Evolutionary conservation across 2,888 invertebrate genomes (phyloP).

Genomic region (Apodemia hepburni): DNA sequence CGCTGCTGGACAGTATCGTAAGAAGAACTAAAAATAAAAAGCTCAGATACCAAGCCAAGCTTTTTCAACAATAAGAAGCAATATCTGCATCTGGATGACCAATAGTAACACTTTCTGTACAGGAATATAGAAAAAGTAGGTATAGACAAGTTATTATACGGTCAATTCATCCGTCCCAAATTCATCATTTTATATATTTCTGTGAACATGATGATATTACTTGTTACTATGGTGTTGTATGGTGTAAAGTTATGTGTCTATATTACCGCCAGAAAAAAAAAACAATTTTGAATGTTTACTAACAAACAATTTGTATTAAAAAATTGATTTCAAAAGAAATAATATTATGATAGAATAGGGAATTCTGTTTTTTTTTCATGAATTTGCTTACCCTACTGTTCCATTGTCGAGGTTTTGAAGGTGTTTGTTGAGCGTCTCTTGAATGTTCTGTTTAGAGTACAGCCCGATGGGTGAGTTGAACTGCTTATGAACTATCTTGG

Average conservation of each 20-base stretch:
- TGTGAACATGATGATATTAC: neutral
- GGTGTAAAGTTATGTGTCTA: neutral
- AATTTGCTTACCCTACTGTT: slow-evolving; percentile 85
- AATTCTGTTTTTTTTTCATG: neutral
- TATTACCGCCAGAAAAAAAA: neutral
- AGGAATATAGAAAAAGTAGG: too few relatives aligned
- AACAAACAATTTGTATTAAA: neutral
- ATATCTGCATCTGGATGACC: too few relatives aligned
- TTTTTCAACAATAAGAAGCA: too few relatives aligned
- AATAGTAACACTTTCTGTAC: too few relatives aligned
- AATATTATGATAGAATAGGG: too few relatives aligned
- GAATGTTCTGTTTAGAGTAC: slow-evolving; percentile 89
- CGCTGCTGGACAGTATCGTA: too few relatives aligned
- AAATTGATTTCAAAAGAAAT: too few relatives aligned
- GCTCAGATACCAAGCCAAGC: too few relatives aligned
- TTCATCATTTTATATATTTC: neutral
- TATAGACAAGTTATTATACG: neutral
- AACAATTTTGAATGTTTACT: too few relatives aligned
- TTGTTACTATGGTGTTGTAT: neutral
- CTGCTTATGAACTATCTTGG: slow-evolving; percentile 91
- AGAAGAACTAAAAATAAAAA: too few relatives aligned
- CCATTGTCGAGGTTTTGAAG: slow-evolving; percentile 88
- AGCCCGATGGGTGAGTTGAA: slow-evolving; percentile 94
- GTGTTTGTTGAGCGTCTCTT: slow-evolving; percentile 89
- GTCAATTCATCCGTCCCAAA: neutral